Conservation (phyloP, 2,888 invertebrate genomes). For the Chloroclystis v-ata region DNA sequence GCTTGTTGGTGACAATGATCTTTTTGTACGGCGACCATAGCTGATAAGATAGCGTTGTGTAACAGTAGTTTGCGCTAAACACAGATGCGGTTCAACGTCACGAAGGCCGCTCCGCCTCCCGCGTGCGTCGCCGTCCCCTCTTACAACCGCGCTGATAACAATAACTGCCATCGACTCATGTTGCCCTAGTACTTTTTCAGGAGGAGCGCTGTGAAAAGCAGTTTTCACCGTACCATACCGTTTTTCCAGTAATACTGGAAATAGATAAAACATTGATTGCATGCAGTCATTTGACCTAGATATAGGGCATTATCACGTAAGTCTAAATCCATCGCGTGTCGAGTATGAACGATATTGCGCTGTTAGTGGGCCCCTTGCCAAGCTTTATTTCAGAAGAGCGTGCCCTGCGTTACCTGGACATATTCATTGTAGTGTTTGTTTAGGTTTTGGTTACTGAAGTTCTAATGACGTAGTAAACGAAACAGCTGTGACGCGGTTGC, state of each 20-base stretch:
- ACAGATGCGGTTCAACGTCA: conserved; percentile 54
- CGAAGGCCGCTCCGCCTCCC: conserved; percentile 42
- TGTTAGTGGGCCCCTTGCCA: conserved; percentile 31
- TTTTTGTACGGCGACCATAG: conserved; percentile 32
- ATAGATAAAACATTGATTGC: not conserved
- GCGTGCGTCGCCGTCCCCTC: conserved; percentile 35
- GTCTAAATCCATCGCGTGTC: conserved; percentile 25
- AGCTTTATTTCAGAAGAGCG: conserved; percentile 21
- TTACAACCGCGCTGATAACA: conserved; percentile 56
- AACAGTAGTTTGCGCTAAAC: conserved; percentile 45
- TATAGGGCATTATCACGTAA: conserved; percentile 22
- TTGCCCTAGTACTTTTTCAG: conserved; percentile 73
- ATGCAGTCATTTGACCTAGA: conserved; percentile 23
- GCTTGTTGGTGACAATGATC: conserved; percentile 36
- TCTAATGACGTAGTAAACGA: conserved; percentile 12
- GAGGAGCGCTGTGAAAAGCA: conserved; percentile 49
- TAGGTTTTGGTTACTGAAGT: not conserved
- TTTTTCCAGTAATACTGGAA: conserved; percentile 16
- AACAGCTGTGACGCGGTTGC: conserved; percentile 13
- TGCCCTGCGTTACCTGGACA: conserved; percentile 18
- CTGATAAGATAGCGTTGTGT: conserved; percentile 61
- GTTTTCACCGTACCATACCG: conserved; percentile 49
- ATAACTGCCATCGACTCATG: conserved; percentile 58
- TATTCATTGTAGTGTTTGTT: conserved; percentile 6
- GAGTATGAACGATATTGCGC: conserved; percentile 25